Evolutionary conservation across 2,113 vertebrate species (phyloP).

Genomic region (Oxyura jamaicensis): DNA sequence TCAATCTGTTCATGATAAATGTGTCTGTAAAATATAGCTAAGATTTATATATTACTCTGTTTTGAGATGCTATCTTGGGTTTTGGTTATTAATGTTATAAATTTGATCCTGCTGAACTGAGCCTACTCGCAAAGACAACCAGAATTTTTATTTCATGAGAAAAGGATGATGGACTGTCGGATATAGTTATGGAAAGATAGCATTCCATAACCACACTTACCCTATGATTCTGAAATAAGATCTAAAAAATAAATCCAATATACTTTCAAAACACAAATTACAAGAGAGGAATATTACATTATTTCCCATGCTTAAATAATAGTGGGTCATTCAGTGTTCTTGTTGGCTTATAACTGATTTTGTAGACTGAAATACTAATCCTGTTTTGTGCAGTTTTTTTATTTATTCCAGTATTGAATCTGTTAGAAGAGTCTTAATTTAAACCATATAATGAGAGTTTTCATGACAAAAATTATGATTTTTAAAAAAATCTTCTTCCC

Average conservation of each 20-base stretch:
- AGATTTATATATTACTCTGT: neutral
- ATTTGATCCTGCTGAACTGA: conserved; percentile 24
- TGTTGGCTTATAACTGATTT: neutral
- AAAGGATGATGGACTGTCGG: neutral
- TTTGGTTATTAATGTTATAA: conserved; percentile 14
- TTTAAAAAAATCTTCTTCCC: neutral
- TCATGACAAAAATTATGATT: neutral
- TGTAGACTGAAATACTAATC: neutral
- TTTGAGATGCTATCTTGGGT: conserved; percentile 36
- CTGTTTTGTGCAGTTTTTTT: neutral
- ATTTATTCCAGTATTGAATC: neutral
- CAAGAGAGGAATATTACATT: neutral
- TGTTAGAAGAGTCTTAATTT: neutral
- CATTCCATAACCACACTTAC: too few relatives aligned
- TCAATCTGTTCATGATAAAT: conserved; percentile 23
- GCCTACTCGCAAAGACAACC: neutral
- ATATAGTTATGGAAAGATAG: neutral
- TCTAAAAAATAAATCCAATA: neutral
- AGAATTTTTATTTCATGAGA: neutral
- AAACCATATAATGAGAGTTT: neutral
- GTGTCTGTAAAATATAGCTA: conserved; percentile 36
- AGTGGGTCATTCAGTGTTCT: neutral
- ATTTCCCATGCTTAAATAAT: neutral
- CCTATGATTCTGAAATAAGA: neutral
- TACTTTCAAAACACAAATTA: neutral